phyloP scores from a whole-genome alignment of 2,113 vertebrate genomes.

The Chionodraco myersi region DNA sequence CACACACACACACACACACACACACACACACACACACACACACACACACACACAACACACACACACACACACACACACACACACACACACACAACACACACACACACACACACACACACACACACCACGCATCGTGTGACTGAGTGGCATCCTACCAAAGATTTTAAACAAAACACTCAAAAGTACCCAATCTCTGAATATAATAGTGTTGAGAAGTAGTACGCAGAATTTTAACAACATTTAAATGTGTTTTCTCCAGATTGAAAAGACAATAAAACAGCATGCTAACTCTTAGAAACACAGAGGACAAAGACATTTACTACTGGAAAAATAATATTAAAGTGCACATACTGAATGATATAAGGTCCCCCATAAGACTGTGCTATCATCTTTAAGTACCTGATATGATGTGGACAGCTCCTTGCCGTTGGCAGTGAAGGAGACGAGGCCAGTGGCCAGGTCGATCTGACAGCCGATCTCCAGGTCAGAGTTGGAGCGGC shows the following conservation, averaged over 20 bases:
- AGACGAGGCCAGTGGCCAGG: slow-evolving; percentile 92
- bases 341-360: neutral
- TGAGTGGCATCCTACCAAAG: neutral
- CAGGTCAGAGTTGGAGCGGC: slow-evolving; percentile 88
- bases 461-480: slow-evolving; percentile 96
- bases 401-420: slow-evolving; percentile 92
- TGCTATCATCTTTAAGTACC: slow-evolving; percentile 77
- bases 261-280: neutral
- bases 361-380: neutral
- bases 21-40: no score
- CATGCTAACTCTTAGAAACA: neutral
- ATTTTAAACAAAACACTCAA: neutral
- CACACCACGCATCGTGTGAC: no score
- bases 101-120: no score
- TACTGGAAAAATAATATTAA: neutral
- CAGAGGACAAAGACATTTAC: neutral
- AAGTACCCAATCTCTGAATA: neutral
- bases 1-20: no score
- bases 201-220: neutral
- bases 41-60: no score
- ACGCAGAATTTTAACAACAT: neutral
- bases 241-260: neutral
- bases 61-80: no score
- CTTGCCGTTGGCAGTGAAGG: slow-evolving; percentile 94
- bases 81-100: no score